phyloP scores from a whole-genome alignment of 2,797 vertebrate genomes.

The Oryzias dopingdopingensis region DNA sequence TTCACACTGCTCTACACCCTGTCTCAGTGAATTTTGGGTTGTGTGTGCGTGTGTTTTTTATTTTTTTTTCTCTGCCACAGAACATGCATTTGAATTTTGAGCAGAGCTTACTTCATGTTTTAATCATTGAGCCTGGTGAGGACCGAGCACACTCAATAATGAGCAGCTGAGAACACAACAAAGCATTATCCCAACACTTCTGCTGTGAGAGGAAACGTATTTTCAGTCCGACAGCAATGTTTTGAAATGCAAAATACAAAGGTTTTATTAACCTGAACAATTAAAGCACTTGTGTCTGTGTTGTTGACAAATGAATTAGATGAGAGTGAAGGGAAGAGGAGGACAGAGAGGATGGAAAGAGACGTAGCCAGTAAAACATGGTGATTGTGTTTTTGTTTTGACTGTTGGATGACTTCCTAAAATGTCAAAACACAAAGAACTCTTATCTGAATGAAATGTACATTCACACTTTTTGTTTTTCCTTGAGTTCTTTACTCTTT shows the following conservation, averaged over 20 bases:
- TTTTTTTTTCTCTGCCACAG: conserved; percentile 20
- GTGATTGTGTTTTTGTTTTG: not conserved
- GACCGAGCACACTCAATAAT: conserved; percentile 55
- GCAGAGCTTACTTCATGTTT: conserved; percentile 62
- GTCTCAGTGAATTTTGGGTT: conserved; percentile 24
- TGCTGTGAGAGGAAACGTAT: conserved; percentile 47
- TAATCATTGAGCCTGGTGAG: conserved; percentile 61
- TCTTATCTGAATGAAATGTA: not conserved
- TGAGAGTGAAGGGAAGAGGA: not conserved
- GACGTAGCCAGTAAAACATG: not conserved
- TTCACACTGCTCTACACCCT: conserved; percentile 8
- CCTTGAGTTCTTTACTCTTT: conserved; percentile 10
- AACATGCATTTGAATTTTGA: conserved; percentile 55
- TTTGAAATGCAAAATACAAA: conserved; percentile 62
- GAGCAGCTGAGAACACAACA: conserved; percentile 65
- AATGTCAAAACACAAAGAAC: not conserved
- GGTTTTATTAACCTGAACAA: conserved; percentile 54
- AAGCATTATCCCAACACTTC: conserved; percentile 47
- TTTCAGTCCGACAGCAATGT: conserved; percentile 44
- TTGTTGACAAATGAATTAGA: conserved; percentile 52
- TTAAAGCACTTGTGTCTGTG: conserved; percentile 57
- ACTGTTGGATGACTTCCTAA: not conserved
- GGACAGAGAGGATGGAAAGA: not conserved
- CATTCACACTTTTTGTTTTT: not conserved
- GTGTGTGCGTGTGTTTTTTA: not conserved